Evolutionary conservation across 2,113 vertebrate species (phyloP).

Genomic region (Setophaga coronata): DNA sequence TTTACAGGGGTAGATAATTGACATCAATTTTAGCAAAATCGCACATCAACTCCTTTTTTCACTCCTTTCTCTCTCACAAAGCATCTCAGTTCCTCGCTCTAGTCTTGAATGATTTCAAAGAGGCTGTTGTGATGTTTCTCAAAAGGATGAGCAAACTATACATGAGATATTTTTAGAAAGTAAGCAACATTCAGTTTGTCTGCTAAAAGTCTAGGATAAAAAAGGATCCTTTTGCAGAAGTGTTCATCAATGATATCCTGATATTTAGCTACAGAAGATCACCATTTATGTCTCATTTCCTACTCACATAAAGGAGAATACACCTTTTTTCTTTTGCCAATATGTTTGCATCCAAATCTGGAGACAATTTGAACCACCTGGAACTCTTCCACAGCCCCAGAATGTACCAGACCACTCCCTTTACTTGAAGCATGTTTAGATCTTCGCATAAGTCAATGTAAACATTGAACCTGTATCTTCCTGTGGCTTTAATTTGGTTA

Average conservation of each 20-base stretch:
- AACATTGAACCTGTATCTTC: not conserved
- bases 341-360: not conserved
- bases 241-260: not conserved
- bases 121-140: not conserved
- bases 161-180: not conserved
- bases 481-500: not conserved
- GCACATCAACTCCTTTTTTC: not conserved
- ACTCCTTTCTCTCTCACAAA: not conserved
- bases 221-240: not conserved
- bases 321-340: not conserved
- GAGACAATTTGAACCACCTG: not conserved
- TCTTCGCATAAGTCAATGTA: fast-evolving
- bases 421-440: not conserved
- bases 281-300: not conserved
- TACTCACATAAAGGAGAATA: not conserved
- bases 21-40: not conserved
- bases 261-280: not conserved
- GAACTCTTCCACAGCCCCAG: not conserved
- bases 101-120: not conserved
- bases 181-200: not conserved
- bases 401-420: not conserved
- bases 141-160: not conserved
- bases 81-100: not conserved
- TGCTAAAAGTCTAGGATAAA: not conserved
- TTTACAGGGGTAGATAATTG: not conserved